Percentiles rank a stretch among this genome's conserved stretches.
Conservation (phyloP, 2,888 invertebrate species). For the Leucophenga maculata region DNA sequence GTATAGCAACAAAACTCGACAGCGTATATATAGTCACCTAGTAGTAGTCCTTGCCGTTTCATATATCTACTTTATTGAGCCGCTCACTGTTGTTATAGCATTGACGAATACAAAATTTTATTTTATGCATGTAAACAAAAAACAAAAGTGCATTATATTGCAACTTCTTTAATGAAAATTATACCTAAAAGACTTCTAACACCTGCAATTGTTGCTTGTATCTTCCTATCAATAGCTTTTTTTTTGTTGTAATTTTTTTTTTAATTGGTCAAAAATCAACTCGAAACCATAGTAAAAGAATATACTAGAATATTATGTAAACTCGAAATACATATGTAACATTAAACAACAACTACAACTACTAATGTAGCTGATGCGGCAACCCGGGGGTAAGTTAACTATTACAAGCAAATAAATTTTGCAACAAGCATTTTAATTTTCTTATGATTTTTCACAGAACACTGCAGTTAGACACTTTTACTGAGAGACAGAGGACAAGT, state of each 20-base stretch:
- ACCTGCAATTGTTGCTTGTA: not conserved
- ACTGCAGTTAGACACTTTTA: not conserved
- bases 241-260: not conserved
- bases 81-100: not conserved
- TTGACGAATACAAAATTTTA: not conserved
- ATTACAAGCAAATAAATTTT: not conserved
- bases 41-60: not conserved
- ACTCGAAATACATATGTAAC: not conserved
- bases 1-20: not conserved
- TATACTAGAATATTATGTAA: not conserved
- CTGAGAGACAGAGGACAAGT: not conserved
- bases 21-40: not conserved
- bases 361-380: not conserved
- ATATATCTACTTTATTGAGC: not conserved
- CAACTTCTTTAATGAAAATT: no score
- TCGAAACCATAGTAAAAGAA: no score
- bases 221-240: not conserved
- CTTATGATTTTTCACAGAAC: not conserved
- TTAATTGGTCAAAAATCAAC: no score
- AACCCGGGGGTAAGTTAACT: not conserved
- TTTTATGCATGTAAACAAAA: slow-evolving; percentile 18
- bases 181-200: not conserved
- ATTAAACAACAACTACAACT: not conserved
- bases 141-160: not conserved
- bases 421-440: not conserved